Evolutionary conservation across 2,888 invertebrate species (phyloP), one percentile per base, ranked within the genome.

Genomic region (Abrostola tripartita): DNA sequence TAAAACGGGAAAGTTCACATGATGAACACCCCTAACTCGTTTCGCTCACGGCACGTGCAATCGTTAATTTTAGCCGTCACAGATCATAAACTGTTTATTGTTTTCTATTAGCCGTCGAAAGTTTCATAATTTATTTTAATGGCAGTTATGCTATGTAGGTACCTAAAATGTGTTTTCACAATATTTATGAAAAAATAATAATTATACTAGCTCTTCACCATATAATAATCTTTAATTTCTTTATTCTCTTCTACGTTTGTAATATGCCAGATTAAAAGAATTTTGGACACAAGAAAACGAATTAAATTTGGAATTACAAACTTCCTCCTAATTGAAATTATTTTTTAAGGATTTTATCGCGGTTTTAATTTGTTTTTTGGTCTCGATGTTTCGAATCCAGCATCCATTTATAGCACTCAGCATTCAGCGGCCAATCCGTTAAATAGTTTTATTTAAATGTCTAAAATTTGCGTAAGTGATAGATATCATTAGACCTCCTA

Each of bases 51-150:
- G 83, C 88, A 88, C 88, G 90, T 89, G 88, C 87, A 76, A 82
- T 86, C 88, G 85, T 90, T 91, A 92, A 91, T 92, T 90, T 90
- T 82, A 84, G 76, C 84, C 85, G 87, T 88, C 86, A 88, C 85
- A 87, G 87, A 84, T 88, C 88, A 90, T 91, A 92, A 90, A 91
- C 84, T 81, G 85, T 91, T 90, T 89, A 90, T 88, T 85, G 88
- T 87, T 88, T 89, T 86, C 86, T 89, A 86, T 88, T 86, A 87
- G 83, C 82, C 70, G 71, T 81, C 81, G 68, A 77, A 65, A 75
- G 77, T 75, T 81, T 79, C 72, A 78, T 76, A 79, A 79, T 78
- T 80, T 75, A 75, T 72, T 75, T 72, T 75, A 71, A 71, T 61
- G 71, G 57, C 57, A 52, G 60, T 74, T 56, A 35, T 47, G 14